phyloP scores from a whole-genome alignment of 2,113 vertebrate species.

The Semicossyphus pulcher region DNA sequence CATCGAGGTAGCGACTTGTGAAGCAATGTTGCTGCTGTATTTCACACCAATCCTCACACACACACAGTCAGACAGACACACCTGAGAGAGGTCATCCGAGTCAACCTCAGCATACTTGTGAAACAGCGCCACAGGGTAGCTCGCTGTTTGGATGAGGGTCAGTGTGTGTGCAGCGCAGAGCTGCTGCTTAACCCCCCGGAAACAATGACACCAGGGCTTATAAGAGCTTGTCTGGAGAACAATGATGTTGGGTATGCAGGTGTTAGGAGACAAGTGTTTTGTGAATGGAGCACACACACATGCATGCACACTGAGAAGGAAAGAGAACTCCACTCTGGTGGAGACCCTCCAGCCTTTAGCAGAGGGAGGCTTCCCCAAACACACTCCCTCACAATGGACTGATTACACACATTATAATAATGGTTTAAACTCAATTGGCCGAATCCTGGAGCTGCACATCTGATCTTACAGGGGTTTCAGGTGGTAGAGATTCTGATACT shows the following conservation, averaged over 20 bases:
- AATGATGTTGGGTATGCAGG: constrained; percentile 72
- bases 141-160: constrained; percentile 81
- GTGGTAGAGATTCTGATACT: background rate
- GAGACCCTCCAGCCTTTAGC: constrained; percentile 74
- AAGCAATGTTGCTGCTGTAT: constrained; percentile 24
- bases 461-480: constrained; percentile 27
- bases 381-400: constrained; percentile 84
- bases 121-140: constrained; percentile 56
- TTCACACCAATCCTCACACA: constrained; percentile 23
- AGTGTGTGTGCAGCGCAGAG: constrained; percentile 71
- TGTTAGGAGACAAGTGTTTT: constrained; percentile 75
- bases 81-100: constrained; percentile 65
- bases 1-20: constrained; percentile 19
- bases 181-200: constrained; percentile 68
- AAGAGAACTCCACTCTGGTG: constrained; percentile 33
- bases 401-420: constrained; percentile 82
- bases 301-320: constrained; percentile 38
- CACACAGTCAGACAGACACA: constrained; percentile 39
- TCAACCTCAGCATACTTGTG: constrained; percentile 64
- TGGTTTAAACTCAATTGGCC: constrained; percentile 67
- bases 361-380: constrained; percentile 80
- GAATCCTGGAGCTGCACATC: constrained; percentile 56
- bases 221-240: constrained; percentile 67
- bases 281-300: constrained; percentile 56
- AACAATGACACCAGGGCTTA: constrained; percentile 76